Base-by-base conservation (phyloP, 1,140 invertebrate genomes). In the Protaetia brevitarsis region DNA sequence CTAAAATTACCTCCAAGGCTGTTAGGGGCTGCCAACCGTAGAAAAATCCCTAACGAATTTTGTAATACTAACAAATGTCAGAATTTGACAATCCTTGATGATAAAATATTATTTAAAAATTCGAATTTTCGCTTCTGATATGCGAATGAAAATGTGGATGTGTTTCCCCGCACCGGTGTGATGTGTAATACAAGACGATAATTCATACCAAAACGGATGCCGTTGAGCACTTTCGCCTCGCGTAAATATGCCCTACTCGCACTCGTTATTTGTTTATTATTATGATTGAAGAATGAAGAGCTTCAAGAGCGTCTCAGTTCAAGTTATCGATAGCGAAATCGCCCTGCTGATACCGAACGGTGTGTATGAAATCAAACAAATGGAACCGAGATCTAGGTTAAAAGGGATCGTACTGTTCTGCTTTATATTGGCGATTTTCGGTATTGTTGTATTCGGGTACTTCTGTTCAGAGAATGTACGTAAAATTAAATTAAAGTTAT, bases 371-470 rank as follows among this genome's bases (percentile, higher is more conserved):
- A 88, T 88, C 75, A 88, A 86, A 78, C 86, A 88, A 85, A 89
- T 89, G 87, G 88, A 90, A 83, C 84, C 86, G 73, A 75, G 72
- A 66, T 86, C 86, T 79, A 87, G 85, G 78, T 82, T 92, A 73
- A 86, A 88, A 75, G 87, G 86, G 80, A 85, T 93, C 74, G 86
- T 89, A 73, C 81, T 90, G 70, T 85, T 92, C 78, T 93, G 91
- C 79, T 82, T 92, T 72, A 80, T 88, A 69, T 82, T 93, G 69
- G 89, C 89, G 68, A 79, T 93, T 26, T 89, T 89, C 74, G 90
- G 91, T 60, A 92, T 94, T 78, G 84, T 94, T 65, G 92, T 90
- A 74, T 89, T 94, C 74, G 91, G 92, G 69, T 94, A 93, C 80
- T 93, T 93, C 73, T 94, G 91, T 77, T 89, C 92, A 64, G 91